Evolutionary conservation across 2,113 vertebrate genomes (phyloP).

Genomic region (Trogon surrucura): DNA sequence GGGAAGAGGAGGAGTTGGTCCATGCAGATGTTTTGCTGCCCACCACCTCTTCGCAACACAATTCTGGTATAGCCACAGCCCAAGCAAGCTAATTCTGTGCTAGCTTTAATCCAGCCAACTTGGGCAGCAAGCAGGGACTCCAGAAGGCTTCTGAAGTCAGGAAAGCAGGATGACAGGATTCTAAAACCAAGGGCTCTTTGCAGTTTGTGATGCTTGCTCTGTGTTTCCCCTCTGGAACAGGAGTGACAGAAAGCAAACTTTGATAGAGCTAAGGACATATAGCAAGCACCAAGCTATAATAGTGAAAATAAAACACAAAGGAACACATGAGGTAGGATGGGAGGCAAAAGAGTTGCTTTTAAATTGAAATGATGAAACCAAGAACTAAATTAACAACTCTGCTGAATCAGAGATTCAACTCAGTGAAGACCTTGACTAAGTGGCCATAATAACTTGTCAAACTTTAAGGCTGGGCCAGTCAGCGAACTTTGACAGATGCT

Average conservation of each 20-base stretch:
- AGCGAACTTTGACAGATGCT: too few relatives aligned
- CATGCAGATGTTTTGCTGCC: background rate
- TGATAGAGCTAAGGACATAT: background rate
- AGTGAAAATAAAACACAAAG: background rate
- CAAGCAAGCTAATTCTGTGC: background rate
- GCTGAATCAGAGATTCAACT: background rate
- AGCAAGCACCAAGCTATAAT: background rate
- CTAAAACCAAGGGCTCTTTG: background rate
- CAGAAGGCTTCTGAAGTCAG: background rate
- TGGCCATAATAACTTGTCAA: background rate
- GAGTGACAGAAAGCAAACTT: background rate
- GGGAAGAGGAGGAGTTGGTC: background rate
- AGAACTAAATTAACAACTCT: background rate
- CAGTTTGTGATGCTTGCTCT: background rate
- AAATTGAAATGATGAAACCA: background rate
- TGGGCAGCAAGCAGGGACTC: background rate
- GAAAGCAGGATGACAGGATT: accelerated
- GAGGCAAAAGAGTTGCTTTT: background rate
- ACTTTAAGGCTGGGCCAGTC: too few relatives aligned
- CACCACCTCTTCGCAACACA: background rate
- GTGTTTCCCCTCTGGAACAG: background rate
- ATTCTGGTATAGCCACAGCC: background rate
- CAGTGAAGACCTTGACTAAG: background rate
- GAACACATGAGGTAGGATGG: background rate
- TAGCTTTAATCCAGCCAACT: background rate